Percentiles rank a stretch among this genome's conserved stretches.
phyloP scores from a whole-genome alignment of 2,113 vertebrate genomes.

The Pelvicachromis taeniatus region DNA sequence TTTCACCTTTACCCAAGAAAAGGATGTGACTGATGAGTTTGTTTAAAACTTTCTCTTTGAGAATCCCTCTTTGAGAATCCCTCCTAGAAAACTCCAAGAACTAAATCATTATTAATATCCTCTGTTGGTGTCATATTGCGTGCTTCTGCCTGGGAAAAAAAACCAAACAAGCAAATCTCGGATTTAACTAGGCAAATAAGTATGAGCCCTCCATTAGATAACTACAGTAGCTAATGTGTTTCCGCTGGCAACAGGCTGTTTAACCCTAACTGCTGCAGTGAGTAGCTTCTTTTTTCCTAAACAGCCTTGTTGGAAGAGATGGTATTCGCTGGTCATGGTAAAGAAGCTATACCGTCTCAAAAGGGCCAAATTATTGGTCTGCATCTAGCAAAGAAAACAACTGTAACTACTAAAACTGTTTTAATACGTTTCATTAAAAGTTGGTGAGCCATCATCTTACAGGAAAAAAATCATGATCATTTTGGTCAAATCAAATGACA shows the following conservation, averaged over 20 bases:
- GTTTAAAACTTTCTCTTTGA: not conserved
- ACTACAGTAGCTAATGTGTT: not conserved
- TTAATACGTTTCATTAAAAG: not conserved
- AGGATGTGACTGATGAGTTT: not conserved
- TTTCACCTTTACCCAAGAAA: not conserved
- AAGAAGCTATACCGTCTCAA: not conserved
- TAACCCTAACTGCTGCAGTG: not conserved
- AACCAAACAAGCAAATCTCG: not conserved
- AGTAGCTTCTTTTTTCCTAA: not conserved
- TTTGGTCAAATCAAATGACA: not conserved
- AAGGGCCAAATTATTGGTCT: not conserved
- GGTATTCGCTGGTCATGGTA: not conserved
- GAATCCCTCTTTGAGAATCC: not conserved
- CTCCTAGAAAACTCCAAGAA: not conserved
- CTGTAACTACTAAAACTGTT: not conserved
- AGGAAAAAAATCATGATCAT: not conserved
- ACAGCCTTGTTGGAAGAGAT: not conserved
- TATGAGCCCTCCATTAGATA: not conserved
- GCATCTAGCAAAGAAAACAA: not conserved
- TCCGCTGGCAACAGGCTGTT: not conserved
- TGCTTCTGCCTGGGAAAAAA: not conserved
- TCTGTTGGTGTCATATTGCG: not conserved
- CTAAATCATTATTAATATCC: not conserved
- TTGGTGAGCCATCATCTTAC: not conserved
- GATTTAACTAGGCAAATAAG: not conserved